Base-by-base conservation (phyloP, 2,113 vertebrate genomes). In the Bettongia penicillata region DNA sequence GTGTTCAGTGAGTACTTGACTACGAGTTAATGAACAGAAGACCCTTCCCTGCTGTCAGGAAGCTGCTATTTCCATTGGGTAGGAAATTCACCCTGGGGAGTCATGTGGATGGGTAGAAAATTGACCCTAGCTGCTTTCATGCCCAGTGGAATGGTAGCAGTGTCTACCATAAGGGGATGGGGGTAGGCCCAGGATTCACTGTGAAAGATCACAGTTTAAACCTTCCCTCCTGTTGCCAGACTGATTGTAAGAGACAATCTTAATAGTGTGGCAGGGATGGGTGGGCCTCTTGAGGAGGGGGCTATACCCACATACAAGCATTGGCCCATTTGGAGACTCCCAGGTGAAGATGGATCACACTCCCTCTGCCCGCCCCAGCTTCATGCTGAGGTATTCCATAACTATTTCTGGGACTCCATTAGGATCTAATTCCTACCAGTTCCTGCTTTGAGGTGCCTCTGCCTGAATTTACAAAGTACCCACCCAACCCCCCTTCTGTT, bases 401-500 rank as follows among this genome's bases (percentile, higher is more conserved):
- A 57, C 37, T 84, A 43, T 84, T 84, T 84, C 37, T 84, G 68
- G 68, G 68, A 23, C 68, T 19, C n/a, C n/a, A 22, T 84, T 84
- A 68, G 68, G 37, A 84, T 84, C 68, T 84, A 22, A 84, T 84
- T 84, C n/a, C 68, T 84, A 8, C n/a, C n/a, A 43, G 6, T 43
- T 22, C n/a, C 37, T 84, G n/a, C n/a, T 84, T 23, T 22, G n/a
- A 84, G 68, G 68, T 84, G 51, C 47, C 90, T 90, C 25, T 50
- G 48, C 24, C 90, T 90, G 68, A 84, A 43, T 84, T 84, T 43
- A 43, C 68, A n/a, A 84, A 84, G 68, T 84, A 19, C 68, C 68
- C 68, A 84, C 68, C 68, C 68, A n/a, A 84, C 68, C 68, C 68
- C 68, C 68, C 96, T 95, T 95, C 93, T 68, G 94, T 96, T 94